Evolutionary conservation across 1,140 invertebrate species (phyloP), one percentile per base, ranked within the genome.

Genomic region (Formica selysi): DNA sequence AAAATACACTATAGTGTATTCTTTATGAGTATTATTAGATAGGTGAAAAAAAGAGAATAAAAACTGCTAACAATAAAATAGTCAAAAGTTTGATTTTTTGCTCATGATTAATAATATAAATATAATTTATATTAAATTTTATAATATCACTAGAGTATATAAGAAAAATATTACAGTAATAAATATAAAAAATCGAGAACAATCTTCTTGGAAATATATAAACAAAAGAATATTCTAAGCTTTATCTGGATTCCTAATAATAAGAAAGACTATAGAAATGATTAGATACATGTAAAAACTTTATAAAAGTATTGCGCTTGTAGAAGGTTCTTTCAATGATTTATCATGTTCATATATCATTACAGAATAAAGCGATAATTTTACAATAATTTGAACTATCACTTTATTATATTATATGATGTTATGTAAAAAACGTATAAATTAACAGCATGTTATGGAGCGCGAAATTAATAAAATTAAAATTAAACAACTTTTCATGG

Each of bases 261-360:
- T 32, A 38, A 38, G 32, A 65, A 36, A 38, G 32, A 65, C 7
- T 65, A 38, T 2, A 19, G 19, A 36, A 32, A 70, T 29, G 26
- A 19, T 68, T 70, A 48, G 8, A 41, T 8, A 16, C 26, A 7
- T 32, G 13, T 57, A 7, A 19, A 19, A 64, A 3, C 5, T 64
- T 22, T 10, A 10, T 41, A 16, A 68, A 11, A 70, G 10, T 48
- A 70, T 70, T 51, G 44, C 41, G 22, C 10, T 51, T 51, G 26
- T 26, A 71, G 32, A 71, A 11, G 19, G 13, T 65, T 71, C 44
- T 71, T 71, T n/a, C 26, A 71, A 71, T 19, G 13, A 71, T 71
- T 70, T 44, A 16, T 51, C 13, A 32, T 7, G 19, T 10, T 51
- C 10, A 48, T 51, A 51, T 51, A 48, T 65, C 7, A n/a, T 71